Evolutionary conservation across 2,113 vertebrate genomes (phyloP).

Genomic region (Egretta garzetta): DNA sequence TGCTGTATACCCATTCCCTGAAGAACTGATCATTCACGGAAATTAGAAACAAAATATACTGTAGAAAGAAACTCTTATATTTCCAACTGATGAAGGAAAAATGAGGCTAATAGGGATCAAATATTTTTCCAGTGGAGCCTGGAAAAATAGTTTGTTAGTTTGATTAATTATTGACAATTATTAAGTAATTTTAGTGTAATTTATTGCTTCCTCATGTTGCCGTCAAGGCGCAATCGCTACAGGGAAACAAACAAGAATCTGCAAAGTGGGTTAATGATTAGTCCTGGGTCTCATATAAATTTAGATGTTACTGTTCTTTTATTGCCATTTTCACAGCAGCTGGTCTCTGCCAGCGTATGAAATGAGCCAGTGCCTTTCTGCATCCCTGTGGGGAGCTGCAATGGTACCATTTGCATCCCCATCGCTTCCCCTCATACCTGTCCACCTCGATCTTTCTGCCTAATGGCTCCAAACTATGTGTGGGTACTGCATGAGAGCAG

Average conservation of each 20-base stretch:
- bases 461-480: not conserved
- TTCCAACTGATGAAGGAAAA: not conserved
- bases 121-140: not conserved
- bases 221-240: not conserved
- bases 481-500: not conserved
- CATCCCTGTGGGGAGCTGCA: not conserved
- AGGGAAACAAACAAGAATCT: not conserved
- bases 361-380: not conserved
- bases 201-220: not conserved
- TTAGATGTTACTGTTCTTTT: not conserved
- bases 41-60: not conserved
- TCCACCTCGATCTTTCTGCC: too few species aligned
- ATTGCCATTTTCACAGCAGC: not conserved
- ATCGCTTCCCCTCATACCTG: not conserved
- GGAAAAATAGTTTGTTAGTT: not conserved
- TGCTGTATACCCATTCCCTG: not conserved
- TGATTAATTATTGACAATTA: slow-evolving; percentile 33
- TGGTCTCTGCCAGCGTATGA: not conserved
- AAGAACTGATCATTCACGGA: not conserved
- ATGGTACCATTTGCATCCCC: not conserved
- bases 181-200: not conserved
- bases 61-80: not conserved
- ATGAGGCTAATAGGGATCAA: not conserved
- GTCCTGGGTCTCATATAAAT: not conserved
- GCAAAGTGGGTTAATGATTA: not conserved